Evolutionary conservation across 2,888 invertebrate genomes (phyloP).

Genomic region (Polydesmus complanatus): DNA sequence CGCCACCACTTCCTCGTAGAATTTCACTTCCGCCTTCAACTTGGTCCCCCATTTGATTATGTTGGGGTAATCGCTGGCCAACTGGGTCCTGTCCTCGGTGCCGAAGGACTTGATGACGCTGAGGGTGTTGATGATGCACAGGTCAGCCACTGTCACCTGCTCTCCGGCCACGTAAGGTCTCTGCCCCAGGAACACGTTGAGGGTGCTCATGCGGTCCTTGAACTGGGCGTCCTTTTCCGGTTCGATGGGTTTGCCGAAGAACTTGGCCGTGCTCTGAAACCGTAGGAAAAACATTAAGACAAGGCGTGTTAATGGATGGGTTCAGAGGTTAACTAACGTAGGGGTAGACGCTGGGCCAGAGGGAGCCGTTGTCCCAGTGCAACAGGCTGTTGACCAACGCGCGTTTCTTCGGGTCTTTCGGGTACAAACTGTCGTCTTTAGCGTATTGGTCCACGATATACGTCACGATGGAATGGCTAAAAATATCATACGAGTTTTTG

Average conservation of each 20-base stretch:
- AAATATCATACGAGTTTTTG: neutral
- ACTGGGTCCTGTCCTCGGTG: neutral
- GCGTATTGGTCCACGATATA: conserved; percentile 5
- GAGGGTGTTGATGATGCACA: conserved; percentile 8
- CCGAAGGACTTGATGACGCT: too few species aligned
- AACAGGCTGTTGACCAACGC: conserved; percentile 6
- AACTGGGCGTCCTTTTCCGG: neutral
- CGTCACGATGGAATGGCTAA: conserved; percentile 5
- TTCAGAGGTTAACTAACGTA: neutral
- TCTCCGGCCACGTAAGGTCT: conserved; percentile 4
- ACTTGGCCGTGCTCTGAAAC: neutral
- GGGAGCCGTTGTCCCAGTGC: neutral
- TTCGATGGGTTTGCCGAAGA: neutral
- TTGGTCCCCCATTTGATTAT: conserved; percentile 1
- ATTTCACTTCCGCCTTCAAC: conserved; percentile 2
- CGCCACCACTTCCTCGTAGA: conserved; percentile 7
- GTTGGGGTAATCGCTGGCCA: neutral
- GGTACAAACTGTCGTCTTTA: conserved; percentile 1
- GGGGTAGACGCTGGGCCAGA: neutral
- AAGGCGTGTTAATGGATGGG: neutral
- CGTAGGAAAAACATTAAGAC: neutral
- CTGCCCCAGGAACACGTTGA: neutral
- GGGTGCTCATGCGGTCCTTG: neutral
- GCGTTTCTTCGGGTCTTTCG: conserved; percentile 7
- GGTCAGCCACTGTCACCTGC: conserved; percentile 9